Evolutionary conservation across 2,113 vertebrate species (phyloP).

Genomic region (Gymnorhina tibicen): DNA sequence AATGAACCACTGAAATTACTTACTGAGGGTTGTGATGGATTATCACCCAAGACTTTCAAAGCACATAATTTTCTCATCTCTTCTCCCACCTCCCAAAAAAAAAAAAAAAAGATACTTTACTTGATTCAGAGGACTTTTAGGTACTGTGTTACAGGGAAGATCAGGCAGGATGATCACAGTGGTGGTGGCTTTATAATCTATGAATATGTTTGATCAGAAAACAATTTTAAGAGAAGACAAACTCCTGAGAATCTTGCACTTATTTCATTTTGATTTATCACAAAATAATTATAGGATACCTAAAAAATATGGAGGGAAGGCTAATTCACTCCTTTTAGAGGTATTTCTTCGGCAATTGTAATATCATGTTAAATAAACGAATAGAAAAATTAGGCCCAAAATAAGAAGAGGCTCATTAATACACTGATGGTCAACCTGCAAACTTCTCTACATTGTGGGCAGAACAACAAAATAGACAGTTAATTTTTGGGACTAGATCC

Average conservation of each 20-base stretch:
- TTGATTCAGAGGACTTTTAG: neutral
- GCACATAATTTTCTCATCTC: neutral
- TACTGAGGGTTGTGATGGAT: neutral
- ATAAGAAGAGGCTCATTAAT: neutral
- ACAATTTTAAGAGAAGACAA: neutral
- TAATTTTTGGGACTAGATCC: neutral
- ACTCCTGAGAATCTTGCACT: neutral
- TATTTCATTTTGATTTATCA: neutral
- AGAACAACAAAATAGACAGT: neutral
- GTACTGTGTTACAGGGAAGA: neutral
- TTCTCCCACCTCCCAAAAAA: rapidly evolving
- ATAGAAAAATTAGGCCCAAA: neutral
- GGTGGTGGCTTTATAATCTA: neutral
- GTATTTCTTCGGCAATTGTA: neutral
- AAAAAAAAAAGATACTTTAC: neutral
- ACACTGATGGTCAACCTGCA: neutral
- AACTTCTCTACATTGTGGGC: neutral
- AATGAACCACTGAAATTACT: neutral
- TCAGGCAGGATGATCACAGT: neutral
- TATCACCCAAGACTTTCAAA: neutral
- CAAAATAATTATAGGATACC: neutral
- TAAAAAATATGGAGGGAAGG: neutral
- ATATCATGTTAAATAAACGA: neutral
- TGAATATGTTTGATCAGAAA: neutral
- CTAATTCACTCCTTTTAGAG: neutral